Conservation (phyloP, 2,888 invertebrate species). For the Corbicula japonica region DNA sequence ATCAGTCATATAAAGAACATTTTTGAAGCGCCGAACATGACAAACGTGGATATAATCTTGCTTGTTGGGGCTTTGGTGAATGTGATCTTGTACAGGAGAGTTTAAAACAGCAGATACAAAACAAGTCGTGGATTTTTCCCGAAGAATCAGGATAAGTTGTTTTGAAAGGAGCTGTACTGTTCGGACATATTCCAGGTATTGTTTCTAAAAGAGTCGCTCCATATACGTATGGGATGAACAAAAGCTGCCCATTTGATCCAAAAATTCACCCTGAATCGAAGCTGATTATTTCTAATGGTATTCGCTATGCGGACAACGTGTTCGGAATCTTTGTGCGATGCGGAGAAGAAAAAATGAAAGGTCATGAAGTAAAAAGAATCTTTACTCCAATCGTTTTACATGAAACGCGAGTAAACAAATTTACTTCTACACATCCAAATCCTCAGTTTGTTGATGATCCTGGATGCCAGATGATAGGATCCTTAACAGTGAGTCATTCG, state of each 20-base stretch:
- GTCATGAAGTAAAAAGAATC: background rate
- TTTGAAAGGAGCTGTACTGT: constrained; percentile 11
- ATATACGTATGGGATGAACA: background rate
- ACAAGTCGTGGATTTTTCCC: background rate
- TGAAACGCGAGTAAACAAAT: background rate
- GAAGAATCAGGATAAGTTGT: background rate
- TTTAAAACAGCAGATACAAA: background rate
- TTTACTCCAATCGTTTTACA: background rate
- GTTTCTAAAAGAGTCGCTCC: background rate
- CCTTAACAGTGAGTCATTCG: background rate
- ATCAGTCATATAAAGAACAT: background rate
- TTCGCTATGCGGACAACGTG: background rate
- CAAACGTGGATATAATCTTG: background rate
- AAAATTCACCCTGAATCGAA: background rate
- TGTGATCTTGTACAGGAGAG: background rate
- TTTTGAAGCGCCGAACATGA: background rate
- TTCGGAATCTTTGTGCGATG: background rate
- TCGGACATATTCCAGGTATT: background rate
- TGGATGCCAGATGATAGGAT: background rate
- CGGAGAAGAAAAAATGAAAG: background rate
- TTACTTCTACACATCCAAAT: background rate
- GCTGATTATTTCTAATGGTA: background rate
- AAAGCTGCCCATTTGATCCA: background rate
- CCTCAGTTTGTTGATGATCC: background rate
- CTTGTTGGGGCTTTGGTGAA: constrained; percentile 16